Evolutionary conservation across 1,140 invertebrate species (phyloP).

Genomic region (Cataglyphis hispanica): DNA sequence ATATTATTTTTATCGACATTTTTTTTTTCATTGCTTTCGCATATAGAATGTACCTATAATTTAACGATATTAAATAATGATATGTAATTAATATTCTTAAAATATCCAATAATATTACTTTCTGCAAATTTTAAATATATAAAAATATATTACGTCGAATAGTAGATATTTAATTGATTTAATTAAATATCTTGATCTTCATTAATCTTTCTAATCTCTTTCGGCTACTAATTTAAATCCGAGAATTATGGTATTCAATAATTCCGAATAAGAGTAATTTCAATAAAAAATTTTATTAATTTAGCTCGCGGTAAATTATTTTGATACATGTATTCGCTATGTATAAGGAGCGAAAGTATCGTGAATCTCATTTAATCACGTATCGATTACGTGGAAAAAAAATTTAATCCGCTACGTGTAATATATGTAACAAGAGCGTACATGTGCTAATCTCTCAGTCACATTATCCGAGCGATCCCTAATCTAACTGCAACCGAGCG

Average conservation of each 20-base stretch:
- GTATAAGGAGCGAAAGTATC: neutral
- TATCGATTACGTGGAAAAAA: conserved; percentile 37
- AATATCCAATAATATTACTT: neutral
- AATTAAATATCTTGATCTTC: neutral
- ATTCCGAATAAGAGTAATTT: neutral
- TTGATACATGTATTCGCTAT: neutral
- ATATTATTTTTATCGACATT: no score
- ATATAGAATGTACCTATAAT: neutral
- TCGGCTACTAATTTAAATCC: neutral
- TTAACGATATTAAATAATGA: neutral
- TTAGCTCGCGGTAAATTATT: neutral
- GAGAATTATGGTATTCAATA: neutral
- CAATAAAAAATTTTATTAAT: neutral
- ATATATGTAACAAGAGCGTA: conserved; percentile 63
- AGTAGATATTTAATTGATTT: neutral
- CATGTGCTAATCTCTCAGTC: conserved; percentile 71
- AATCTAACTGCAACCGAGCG: conserved; percentile 68
- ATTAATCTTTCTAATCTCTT: neutral
- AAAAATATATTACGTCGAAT: neutral
- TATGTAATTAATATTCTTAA: neutral
- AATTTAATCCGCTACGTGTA: conserved; percentile 14
- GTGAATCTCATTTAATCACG: neutral
- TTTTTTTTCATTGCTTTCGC: no score
- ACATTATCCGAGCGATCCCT: conserved; percentile 72
- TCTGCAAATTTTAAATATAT: neutral